phyloP scores from a whole-genome alignment of 2,888 invertebrate species.

The Rhogogaster chlorosoma region DNA sequence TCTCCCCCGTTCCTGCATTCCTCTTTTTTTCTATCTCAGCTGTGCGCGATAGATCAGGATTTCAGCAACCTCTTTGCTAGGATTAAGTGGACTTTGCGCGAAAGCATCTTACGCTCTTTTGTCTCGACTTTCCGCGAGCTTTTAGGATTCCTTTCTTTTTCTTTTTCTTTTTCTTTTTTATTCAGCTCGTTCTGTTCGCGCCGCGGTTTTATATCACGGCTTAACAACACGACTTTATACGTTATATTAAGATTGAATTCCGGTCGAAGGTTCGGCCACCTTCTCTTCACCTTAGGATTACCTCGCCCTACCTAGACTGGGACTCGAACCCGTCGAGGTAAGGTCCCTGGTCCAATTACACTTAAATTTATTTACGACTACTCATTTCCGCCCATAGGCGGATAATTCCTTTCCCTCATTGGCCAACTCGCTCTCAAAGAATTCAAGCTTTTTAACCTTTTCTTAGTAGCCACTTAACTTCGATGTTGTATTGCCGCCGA shows the following conservation, averaged over 20 bases:
- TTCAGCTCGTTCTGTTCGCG: slow-evolving; percentile 7
- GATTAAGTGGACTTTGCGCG: slow-evolving; percentile 43
- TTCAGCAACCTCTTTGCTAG: slow-evolving; percentile 40
- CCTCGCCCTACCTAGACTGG: neutral
- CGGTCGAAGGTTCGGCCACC: slow-evolving; percentile 29
- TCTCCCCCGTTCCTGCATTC: neutral
- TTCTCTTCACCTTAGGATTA: neutral
- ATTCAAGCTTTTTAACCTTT: slow-evolving; percentile 19
- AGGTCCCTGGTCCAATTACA: slow-evolving; percentile 47
- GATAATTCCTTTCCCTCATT: slow-evolving; percentile 38
- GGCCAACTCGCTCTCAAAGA: neutral
- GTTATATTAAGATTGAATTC: slow-evolving; percentile 36
- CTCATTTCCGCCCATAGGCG: slow-evolving; percentile 41
- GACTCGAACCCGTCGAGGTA: neutral
- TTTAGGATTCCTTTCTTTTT: neutral
- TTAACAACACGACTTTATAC: slow-evolving; percentile 29
- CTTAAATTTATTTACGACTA: slow-evolving; percentile 50
- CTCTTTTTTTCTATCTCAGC: neutral
- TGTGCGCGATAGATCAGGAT: slow-evolving; percentile 29
- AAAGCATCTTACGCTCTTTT: slow-evolving; percentile 39
- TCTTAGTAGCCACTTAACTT: neutral
- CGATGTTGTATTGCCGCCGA: neutral
- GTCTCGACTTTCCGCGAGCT: slow-evolving; percentile 6
- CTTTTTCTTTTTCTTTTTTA: neutral
- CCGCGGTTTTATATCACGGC: neutral